These are phyloP conservation scores for Copidosoma aretas DNA, from an alignment of 2,888 invertebrate genomes.

Conservation along the genomic window DNA sequence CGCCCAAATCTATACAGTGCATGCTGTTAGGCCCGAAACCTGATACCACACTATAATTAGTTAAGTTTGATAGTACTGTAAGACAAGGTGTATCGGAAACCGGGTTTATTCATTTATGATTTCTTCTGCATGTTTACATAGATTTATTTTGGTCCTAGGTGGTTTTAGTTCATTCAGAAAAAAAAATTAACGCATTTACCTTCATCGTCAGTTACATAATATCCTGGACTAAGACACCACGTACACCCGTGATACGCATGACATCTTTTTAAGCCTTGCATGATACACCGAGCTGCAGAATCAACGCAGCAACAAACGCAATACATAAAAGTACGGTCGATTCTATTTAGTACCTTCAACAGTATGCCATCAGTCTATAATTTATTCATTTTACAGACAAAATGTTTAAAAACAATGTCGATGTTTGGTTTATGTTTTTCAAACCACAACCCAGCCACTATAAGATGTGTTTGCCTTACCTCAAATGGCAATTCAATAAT, in stretches of 20 bases:
- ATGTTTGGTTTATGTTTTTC: constrained; percentile 2
- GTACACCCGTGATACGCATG: constrained; percentile 7
- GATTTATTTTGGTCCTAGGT: not conserved
- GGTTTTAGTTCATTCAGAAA: not conserved
- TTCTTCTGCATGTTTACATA: not conserved
- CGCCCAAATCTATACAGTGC: constrained; percentile 2
- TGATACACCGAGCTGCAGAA: not conserved
- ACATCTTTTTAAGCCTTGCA: not conserved
- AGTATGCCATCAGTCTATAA: not conserved
- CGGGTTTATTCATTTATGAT: not conserved
- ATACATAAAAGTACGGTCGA: not conserved
- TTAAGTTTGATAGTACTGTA: not conserved
- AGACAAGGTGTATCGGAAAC: not conserved
- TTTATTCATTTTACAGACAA: not conserved
- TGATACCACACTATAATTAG: not conserved
- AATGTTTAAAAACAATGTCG: not conserved
- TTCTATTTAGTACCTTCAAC: not conserved
- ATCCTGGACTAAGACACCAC: constrained; percentile 1
- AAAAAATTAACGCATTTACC: not conserved
- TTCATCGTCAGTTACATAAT: not conserved
- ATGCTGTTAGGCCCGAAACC: constrained; percentile 4
- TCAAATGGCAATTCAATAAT: constrained; percentile 10
- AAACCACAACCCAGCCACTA: constrained; percentile 5
- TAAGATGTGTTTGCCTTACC: not conserved
- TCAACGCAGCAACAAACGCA: not conserved